Evolutionary conservation across 2,113 vertebrate species (phyloP).

Genomic region (Peromyscus californicus): DNA sequence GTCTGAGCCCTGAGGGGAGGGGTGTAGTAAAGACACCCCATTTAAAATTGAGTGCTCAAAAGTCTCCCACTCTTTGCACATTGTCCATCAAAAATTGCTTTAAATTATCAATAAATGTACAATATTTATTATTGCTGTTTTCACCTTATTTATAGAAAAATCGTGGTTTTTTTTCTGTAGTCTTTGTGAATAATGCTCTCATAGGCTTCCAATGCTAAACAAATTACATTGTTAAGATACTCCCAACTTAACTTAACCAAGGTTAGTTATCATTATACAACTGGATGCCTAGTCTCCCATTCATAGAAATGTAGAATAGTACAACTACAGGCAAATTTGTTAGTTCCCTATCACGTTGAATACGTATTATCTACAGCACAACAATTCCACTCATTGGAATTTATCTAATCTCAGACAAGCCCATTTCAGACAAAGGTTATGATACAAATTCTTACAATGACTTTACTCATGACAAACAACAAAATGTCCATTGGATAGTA

Average conservation of each 20-base stretch:
- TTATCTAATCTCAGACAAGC: neutral
- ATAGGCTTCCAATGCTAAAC: neutral
- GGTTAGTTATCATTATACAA: neutral
- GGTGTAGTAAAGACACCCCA: too few species aligned
- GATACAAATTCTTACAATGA: neutral
- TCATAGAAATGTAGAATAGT: too few species aligned
- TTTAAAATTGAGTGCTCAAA: neutral
- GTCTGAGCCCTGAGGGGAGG: neutral
- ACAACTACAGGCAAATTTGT: too few species aligned
- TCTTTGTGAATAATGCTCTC: slow-evolving; percentile 17
- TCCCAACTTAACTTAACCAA: neutral
- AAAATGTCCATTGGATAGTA: neutral
- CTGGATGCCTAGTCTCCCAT: too few species aligned
- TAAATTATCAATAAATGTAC: neutral
- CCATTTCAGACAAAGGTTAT: neutral
- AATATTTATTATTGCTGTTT: slow-evolving; percentile 18
- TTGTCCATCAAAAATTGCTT: neutral
- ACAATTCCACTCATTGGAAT: neutral
- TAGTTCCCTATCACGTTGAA: neutral
- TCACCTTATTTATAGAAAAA: neutral
- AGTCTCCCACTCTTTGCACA: neutral
- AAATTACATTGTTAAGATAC: neutral
- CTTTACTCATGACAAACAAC: neutral
- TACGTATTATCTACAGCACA: neutral
- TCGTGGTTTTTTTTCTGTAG: neutral